These are phyloP conservation scores for Colaptes auratus DNA, from an alignment of 2,113 vertebrate genomes.

Conservation along the genomic window DNA sequence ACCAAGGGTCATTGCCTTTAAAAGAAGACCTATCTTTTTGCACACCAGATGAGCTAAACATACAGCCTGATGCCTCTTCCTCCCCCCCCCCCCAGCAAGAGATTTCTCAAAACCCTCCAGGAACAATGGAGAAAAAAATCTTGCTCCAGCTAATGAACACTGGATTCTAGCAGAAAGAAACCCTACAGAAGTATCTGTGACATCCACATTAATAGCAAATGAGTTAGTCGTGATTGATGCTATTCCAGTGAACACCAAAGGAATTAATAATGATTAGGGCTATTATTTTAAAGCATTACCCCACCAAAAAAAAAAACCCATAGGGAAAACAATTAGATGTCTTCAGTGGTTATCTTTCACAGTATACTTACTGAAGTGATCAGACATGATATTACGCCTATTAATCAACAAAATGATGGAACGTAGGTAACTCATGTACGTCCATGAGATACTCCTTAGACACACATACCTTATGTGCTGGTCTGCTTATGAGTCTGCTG, in stretches of 20 bases:
- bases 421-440: slow-evolving; percentile 23
- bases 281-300: slow-evolving; percentile 72
- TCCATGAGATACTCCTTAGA: slow-evolving; percentile 33
- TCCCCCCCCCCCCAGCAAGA: background rate
- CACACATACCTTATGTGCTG: slow-evolving; percentile 21
- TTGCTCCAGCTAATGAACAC: slow-evolving; percentile 57
- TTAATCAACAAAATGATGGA: slow-evolving; percentile 71
- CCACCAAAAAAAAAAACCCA: background rate
- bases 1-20: background rate
- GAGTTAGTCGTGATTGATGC: slow-evolving; percentile 74
- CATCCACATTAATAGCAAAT: slow-evolving; percentile 70
- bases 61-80: background rate
- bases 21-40: background rate
- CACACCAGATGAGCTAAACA: background rate
- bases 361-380: slow-evolving; percentile 70
- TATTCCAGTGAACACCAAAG: slow-evolving; percentile 66
- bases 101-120: slow-evolving; percentile 9
- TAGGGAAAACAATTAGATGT: slow-evolving; percentile 73
- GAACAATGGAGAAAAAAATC: slow-evolving; percentile 4
- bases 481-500: background rate
- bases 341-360: slow-evolving; percentile 70
- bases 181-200: slow-evolving; percentile 63
- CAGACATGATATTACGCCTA: slow-evolving; percentile 67
- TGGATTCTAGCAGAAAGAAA: slow-evolving; percentile 53
- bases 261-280: slow-evolving; percentile 76